A percentile compares a stretch with the other conserved stretches of the same genome.
phyloP scores from a whole-genome alignment of 2,888 invertebrate species.

The Sisyra terminalis region DNA sequence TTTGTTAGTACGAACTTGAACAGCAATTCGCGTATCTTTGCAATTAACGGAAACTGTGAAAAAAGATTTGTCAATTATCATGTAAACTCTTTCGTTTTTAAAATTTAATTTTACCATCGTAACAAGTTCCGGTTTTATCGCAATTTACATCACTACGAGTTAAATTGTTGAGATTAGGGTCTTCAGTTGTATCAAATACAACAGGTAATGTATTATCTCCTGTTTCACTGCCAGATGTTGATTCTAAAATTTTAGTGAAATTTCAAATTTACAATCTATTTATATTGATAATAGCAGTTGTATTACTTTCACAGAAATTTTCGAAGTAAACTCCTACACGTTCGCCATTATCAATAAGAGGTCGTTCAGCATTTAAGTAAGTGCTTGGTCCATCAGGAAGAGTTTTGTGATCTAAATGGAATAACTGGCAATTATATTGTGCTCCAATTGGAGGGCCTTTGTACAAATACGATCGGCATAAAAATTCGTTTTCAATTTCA shows the following conservation, averaged over 20 bases:
- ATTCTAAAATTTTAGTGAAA: constrained; percentile 12
- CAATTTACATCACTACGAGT: constrained; percentile 73
- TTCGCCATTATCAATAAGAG: constrained; percentile 81
- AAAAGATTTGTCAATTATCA: neutral
- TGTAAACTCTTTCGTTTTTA: neutral
- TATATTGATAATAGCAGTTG: constrained; percentile 8
- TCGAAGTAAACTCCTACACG: constrained; percentile 81
- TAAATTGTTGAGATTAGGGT: constrained; percentile 52
- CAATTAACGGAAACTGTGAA: constrained; percentile 77
- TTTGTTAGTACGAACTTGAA: constrained; percentile 83
- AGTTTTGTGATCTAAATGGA: constrained; percentile 83
- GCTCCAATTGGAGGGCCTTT: constrained; percentile 46
- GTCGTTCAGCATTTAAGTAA: constrained; percentile 76
- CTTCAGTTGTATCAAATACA: constrained; percentile 62
- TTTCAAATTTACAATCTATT: constrained; percentile 6
- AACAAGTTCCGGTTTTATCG: constrained; percentile 88
- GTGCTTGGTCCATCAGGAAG: constrained; percentile 85
- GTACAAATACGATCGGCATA: constrained; percentile 72
- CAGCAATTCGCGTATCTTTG: constrained; percentile 85
- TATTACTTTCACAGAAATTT: constrained; percentile 78
- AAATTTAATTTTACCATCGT: constrained; percentile 55
- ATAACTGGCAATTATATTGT: constrained; percentile 81
- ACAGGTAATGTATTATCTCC: constrained; percentile 49
- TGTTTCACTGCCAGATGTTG: constrained; percentile 18
- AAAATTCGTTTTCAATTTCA: constrained; percentile 83